phyloP scores from a whole-genome alignment of 1,140 invertebrate genomes.

The Meloidogyne hapla region DNA sequence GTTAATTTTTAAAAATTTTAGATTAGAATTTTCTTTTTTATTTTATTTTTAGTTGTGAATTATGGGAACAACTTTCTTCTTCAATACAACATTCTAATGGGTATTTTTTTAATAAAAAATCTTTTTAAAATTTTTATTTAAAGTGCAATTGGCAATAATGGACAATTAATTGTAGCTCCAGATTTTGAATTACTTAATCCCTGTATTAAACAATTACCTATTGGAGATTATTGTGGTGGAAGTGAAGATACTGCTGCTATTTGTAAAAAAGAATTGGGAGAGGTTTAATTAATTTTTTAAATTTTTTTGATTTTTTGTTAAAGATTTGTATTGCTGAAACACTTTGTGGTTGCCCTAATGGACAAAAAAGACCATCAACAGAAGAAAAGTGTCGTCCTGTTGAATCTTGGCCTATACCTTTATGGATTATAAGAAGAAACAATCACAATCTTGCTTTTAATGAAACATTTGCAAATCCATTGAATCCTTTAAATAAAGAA shows the following conservation, averaged over 20 bases:
- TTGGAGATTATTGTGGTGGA: conserved; percentile 57
- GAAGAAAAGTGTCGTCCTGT: conserved; percentile 55
- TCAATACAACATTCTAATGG: conserved; percentile 48
- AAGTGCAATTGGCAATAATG: conserved; percentile 54
- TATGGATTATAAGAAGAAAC: conserved; percentile 56
- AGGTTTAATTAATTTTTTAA: conserved; percentile 39
- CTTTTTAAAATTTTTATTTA: not conserved
- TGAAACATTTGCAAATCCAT: conserved; percentile 58
- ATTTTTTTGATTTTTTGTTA: not conserved
- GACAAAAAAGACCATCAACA: conserved; percentile 50
- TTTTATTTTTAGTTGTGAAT: conserved; percentile 47
- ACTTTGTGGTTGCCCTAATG: conserved; percentile 59
- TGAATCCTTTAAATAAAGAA: conserved; percentile 55
- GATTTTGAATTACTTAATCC: conserved; percentile 60
- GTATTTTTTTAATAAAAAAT: not conserved
- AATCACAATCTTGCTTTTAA: conserved; percentile 57
- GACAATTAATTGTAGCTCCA: conserved; percentile 52
- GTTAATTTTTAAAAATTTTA: not conserved
- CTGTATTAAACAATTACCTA: conserved; percentile 46
- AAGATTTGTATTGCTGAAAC: conserved; percentile 59
- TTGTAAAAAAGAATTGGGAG: conserved; percentile 52
- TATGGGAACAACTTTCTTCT: conserved; percentile 56
- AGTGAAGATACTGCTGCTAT: conserved; percentile 16
- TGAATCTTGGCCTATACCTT: conserved; percentile 57
- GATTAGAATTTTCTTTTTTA: not conserved